Conservation (phyloP, 2,888 invertebrate species). For the Therioaphis trifolii region DNA sequence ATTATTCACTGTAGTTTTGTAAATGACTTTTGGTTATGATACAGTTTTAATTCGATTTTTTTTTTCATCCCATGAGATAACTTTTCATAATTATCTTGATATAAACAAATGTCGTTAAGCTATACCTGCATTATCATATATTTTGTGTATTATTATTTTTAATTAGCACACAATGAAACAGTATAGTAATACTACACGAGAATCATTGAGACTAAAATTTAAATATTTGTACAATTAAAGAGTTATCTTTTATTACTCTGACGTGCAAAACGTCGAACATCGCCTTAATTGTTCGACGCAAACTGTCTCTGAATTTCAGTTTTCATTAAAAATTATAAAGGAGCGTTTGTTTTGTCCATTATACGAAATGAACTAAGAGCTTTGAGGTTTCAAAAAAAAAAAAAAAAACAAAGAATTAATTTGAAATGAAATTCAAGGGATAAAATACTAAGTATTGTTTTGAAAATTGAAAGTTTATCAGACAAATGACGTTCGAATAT, state of each 20-base stretch:
- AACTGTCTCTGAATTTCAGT: slow-evolving; percentile 27
- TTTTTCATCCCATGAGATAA: too few relatives aligned
- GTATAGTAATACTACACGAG: background rate
- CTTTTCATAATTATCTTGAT: too few relatives aligned
- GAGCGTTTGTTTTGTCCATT: background rate
- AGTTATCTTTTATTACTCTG: slow-evolving; percentile 25
- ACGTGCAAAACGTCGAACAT: slow-evolving; percentile 17
- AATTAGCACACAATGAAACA: background rate
- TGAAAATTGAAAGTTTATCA: background rate
- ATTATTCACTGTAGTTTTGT: too few relatives aligned
- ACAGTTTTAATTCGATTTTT: too few relatives aligned
- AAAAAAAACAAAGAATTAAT: background rate
- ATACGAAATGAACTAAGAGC: background rate
- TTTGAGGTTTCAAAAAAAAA: too few relatives aligned
- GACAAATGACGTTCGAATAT: background rate
- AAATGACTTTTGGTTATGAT: too few relatives aligned
- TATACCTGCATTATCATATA: background rate
- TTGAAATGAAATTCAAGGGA: background rate
- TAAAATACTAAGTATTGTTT: background rate
- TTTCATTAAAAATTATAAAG: background rate
- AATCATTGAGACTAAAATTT: background rate
- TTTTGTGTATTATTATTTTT: background rate
- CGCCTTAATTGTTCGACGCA: background rate
- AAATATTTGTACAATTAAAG: background rate
- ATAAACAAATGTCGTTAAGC: too few relatives aligned